These are phyloP conservation scores for Manis javanica DNA, from an alignment of 2,797 vertebrate species.

Conservation along the genomic window DNA sequence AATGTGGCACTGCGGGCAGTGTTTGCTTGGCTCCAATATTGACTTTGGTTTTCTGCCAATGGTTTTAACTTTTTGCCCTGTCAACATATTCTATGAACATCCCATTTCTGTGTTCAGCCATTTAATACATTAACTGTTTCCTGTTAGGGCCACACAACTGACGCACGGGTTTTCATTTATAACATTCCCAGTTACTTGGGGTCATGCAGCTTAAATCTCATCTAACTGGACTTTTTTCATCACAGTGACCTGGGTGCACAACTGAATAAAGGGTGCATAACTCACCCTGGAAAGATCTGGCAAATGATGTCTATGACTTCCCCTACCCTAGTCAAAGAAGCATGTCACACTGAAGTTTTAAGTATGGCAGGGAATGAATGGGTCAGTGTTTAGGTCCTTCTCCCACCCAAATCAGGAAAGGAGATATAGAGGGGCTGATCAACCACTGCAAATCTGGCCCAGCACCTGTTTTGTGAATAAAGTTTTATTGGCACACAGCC, in stretches of 20 bases:
- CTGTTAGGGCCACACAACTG: not conserved
- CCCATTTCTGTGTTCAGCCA: not conserved
- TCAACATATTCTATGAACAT: conserved; percentile 45
- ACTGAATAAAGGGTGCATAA: not conserved
- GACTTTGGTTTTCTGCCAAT: conserved; percentile 78
- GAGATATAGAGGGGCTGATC: not conserved
- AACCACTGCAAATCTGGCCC: not conserved
- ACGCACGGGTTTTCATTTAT: not conserved
- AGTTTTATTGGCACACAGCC: not conserved
- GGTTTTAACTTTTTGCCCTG: conserved; percentile 41
- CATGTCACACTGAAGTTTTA: not conserved
- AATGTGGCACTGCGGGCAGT: conserved; percentile 7
- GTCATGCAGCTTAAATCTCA: not conserved
- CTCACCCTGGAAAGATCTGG: not conserved
- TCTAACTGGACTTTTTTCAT: not conserved
- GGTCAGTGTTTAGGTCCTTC: not conserved
- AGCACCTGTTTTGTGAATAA: not conserved
- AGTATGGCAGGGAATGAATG: not conserved
- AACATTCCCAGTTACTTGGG: not conserved
- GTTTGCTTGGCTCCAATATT: conserved; percentile 79
- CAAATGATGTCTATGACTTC: not conserved
- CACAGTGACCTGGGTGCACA: not conserved
- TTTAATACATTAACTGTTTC: conserved; percentile 69
- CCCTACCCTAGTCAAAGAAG: not conserved
- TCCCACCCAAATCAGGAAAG: not conserved